A percentile compares a stretch with the other conserved stretches of the same genome.
Evolutionary conservation across 1,140 invertebrate species (phyloP).

Genomic region (Trichonephila inaurata): DNA sequence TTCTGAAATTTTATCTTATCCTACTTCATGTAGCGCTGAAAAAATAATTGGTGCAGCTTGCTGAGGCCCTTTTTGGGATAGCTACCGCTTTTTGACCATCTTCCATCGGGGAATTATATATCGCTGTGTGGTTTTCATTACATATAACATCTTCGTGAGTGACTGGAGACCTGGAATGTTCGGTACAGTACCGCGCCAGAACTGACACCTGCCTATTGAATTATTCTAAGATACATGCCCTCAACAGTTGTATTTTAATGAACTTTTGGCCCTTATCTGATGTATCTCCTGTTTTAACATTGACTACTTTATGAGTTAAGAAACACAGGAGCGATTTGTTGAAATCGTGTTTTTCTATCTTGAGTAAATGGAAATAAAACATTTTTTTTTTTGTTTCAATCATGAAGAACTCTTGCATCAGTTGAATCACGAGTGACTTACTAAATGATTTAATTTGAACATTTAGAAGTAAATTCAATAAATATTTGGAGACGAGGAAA

Average conservation of each 20-base stretch:
- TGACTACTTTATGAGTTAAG: neutral
- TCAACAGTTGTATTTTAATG: neutral
- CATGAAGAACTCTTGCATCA: no score
- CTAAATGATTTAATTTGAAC: no score
- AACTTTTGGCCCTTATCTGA: neutral
- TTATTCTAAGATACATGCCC: neutral
- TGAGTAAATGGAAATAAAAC: no score
- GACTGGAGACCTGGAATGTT: neutral
- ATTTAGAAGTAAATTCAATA: no score
- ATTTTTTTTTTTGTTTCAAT: no score
- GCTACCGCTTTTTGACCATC: neutral
- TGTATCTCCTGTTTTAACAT: neutral
- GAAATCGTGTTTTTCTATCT: neutral
- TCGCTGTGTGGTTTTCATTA: neutral
- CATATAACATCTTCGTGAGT: neutral
- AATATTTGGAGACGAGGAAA: no score
- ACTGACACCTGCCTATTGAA: constrained; percentile 26
- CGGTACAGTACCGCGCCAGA: neutral
- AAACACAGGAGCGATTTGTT: neutral
- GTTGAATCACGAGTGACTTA: no score
- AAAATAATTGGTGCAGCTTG: neutral
- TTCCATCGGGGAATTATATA: neutral
- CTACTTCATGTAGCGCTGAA: neutral
- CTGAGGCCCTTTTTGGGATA: constrained; percentile 1
- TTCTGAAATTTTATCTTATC: neutral